These are phyloP conservation scores for Poeciliopsis prolifica DNA, from an alignment of 2,113 vertebrate genomes.

Conservation along the genomic window DNA sequence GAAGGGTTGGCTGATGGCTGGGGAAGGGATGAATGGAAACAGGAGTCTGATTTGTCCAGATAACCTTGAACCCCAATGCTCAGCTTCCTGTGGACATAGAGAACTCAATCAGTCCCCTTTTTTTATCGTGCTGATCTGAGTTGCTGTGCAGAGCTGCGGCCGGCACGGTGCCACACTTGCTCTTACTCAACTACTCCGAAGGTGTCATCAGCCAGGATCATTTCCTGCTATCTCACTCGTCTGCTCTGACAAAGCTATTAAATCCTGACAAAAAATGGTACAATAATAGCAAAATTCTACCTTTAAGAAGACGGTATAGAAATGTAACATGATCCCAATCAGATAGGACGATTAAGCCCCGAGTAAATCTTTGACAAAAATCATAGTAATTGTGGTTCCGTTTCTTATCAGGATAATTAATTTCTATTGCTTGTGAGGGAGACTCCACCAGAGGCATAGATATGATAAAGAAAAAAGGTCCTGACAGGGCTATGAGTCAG, in stretches of 20 bases:
- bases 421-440: constrained; percentile 57
- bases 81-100: constrained; percentile 61
- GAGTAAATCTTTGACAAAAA: constrained; percentile 53
- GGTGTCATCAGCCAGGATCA: constrained; percentile 47
- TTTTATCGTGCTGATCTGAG: constrained; percentile 70
- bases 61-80: constrained; percentile 75
- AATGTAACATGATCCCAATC: constrained; percentile 36
- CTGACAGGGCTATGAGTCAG: constrained; percentile 79
- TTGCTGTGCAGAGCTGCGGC: constrained; percentile 37
- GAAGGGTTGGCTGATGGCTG: constrained; percentile 63
- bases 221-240: constrained; percentile 50
- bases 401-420: constrained; percentile 66
- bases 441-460: constrained; percentile 57
- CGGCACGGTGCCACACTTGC: constrained; percentile 14
- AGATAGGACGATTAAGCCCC: constrained; percentile 47
- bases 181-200: constrained; percentile 45
- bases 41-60: constrained; percentile 75
- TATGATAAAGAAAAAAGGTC: constrained; percentile 73
- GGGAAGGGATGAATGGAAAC: constrained; percentile 72
- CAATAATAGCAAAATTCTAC: constrained; percentile 46
- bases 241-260: constrained; percentile 43
- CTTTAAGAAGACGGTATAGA: constrained; percentile 34
- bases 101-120: constrained; percentile 69
- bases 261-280: constrained; percentile 42
- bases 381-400: constrained; percentile 46